These are phyloP conservation scores for Napeogenes inachia DNA, from an alignment of 2,888 invertebrate species.

Conservation along the genomic window DNA sequence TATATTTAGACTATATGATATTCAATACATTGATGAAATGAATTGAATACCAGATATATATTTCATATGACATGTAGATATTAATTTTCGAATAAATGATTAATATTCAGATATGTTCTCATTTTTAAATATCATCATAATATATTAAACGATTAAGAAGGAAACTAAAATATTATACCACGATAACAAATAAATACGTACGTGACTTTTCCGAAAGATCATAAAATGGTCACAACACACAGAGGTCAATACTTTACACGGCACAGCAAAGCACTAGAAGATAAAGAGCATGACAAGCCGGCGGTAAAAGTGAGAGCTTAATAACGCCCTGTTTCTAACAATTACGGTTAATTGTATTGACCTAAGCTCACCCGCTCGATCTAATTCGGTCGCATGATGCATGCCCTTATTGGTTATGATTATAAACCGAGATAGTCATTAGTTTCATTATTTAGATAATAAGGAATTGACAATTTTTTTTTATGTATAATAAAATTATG, in stretches of 20 bases:
- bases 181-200: background rate
- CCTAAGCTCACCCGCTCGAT: conserved; percentile 69
- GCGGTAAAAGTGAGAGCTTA: conserved; percentile 50
- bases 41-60: no score
- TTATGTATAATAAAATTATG: no score
- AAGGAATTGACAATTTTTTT: no score
- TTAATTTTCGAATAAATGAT: no score
- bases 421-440: conserved; percentile 2
- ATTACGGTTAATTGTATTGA: conserved; percentile 74
- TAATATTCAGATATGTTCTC: no score
- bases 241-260: conserved; percentile 23
- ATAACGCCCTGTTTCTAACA: conserved; percentile 53
- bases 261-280: conserved; percentile 28
- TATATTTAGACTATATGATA: no score
- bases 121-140: no score
- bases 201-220: background rate
- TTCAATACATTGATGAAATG: no score
- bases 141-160: no score
- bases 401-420: conserved; percentile 41
- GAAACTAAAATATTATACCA: no score
- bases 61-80: no score
- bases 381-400: conserved; percentile 66
- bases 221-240: conserved; percentile 9
- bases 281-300: conserved; percentile 35
- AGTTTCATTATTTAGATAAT: background rate